Conservation (phyloP, 53 echinoderm and acorn worm species). For the Stichopus horrens region DNA sequence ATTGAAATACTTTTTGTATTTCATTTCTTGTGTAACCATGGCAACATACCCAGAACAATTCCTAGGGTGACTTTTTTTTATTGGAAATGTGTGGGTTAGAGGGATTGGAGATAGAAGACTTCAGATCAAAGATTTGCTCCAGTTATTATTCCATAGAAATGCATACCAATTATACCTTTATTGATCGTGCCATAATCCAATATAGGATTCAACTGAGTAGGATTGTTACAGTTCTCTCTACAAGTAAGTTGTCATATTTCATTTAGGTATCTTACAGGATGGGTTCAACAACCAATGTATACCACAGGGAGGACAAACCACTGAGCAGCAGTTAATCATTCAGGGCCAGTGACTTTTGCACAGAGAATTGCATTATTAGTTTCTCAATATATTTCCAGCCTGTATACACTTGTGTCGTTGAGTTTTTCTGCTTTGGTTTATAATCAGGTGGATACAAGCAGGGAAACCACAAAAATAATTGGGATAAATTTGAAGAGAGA, state of each 20-base stretch:
- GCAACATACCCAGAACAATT: not conserved
- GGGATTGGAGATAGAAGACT: not conserved
- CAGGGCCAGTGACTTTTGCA: too few relatives aligned
- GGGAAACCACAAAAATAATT: too few relatives aligned
- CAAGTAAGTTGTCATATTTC: conserved; percentile 11
- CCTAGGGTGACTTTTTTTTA: not conserved
- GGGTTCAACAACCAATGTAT: conserved; percentile 8
- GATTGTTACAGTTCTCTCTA: conserved; percentile 20
- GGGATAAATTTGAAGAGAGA: too few relatives aligned
- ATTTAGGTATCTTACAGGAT: not conserved
- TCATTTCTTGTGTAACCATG: conserved; percentile 9
- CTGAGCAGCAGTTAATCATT: not conserved
- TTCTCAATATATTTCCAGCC: too few relatives aligned
- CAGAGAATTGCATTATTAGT: too few relatives aligned
- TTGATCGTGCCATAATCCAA: not conserved
- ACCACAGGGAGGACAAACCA: not conserved
- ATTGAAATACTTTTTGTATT: not conserved
- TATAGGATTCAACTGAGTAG: not conserved
- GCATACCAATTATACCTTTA: too few relatives aligned
- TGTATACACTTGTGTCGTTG: too few relatives aligned
- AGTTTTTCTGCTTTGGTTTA: too few relatives aligned
- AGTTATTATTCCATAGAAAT: not conserved
- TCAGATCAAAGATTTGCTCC: not conserved
- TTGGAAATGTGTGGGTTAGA: not conserved
- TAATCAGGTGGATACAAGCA: too few relatives aligned